phyloP scores from a whole-genome alignment of 2,797 vertebrate species.

The Spinibarbus caldwelli region DNA sequence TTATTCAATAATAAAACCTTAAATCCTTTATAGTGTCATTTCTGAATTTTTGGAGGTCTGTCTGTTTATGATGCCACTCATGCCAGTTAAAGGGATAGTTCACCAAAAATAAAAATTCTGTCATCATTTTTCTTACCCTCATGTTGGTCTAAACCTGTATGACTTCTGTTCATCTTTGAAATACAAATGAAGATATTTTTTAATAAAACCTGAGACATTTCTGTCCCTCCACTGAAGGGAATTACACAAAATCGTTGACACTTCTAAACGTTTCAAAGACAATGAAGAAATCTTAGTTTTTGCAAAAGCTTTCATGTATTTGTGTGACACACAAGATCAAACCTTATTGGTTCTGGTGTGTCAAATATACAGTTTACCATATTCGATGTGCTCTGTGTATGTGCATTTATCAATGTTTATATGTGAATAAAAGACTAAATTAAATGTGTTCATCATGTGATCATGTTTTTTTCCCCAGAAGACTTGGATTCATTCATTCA shows the following conservation, averaged over 20 bases:
- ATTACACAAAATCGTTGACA: background rate
- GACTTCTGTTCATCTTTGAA: background rate
- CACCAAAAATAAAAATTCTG: background rate
- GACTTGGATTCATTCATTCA: background rate
- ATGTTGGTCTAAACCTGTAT: background rate
- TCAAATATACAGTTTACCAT: background rate
- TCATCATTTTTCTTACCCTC: background rate
- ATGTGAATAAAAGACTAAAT: background rate
- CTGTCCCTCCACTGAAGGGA: background rate
- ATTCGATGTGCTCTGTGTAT: background rate
- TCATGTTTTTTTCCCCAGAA: background rate
- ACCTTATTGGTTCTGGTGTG: background rate
- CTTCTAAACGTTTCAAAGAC: background rate
- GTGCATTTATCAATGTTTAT: background rate
- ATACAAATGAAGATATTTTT: background rate
- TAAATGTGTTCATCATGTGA: background rate
- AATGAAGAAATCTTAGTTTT: background rate
- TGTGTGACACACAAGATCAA: background rate
- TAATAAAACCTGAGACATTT: background rate
- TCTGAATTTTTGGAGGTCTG: background rate
- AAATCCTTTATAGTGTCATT: constrained; percentile 18
- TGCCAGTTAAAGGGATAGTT: background rate
- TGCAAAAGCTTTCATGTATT: background rate
- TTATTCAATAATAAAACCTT: constrained; percentile 78
- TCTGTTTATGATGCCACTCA: background rate